phyloP scores from a whole-genome alignment of 2,113 vertebrate genomes.

The Anolis sagrei region DNA sequence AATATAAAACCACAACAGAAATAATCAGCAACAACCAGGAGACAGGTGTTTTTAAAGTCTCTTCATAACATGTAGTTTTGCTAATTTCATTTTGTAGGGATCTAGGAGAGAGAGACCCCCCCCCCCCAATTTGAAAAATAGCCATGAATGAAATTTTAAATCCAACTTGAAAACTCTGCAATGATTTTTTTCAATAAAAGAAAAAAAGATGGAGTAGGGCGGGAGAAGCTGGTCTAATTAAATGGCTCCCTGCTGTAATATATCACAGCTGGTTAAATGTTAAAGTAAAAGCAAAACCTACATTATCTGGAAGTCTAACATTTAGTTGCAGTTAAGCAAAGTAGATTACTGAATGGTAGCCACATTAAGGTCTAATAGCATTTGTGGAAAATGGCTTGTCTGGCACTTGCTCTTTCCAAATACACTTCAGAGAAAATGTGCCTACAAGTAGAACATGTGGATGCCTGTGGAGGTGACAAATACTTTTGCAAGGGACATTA shows the following conservation, averaged over 20 bases:
- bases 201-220: too few relatives aligned
- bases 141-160: neutral
- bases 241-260: neutral
- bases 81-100: neutral
- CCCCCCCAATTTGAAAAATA: neutral
- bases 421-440: constrained; percentile 44
- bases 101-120: neutral
- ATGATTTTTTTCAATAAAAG: neutral
- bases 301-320: constrained; percentile 13
- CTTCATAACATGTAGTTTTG: neutral
- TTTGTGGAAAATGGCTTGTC: constrained; percentile 44
- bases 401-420: constrained; percentile 47
- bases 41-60: too few relatives aligned
- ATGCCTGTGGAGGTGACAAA: constrained; percentile 65
- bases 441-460: constrained; percentile 43
- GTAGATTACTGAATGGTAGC: constrained; percentile 34
- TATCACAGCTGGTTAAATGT: constrained; percentile 26
- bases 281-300: constrained; percentile 1
- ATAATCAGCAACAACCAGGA: too few relatives aligned
- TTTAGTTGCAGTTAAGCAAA: constrained; percentile 44
- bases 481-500: constrained; percentile 60
- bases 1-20: too few relatives aligned
- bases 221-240: neutral
- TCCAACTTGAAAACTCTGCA: neutral
- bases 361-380: constrained; percentile 39